Evolutionary conservation across 2,113 vertebrate genomes (phyloP).

Genomic region (Daphoenositta chrysoptera): DNA sequence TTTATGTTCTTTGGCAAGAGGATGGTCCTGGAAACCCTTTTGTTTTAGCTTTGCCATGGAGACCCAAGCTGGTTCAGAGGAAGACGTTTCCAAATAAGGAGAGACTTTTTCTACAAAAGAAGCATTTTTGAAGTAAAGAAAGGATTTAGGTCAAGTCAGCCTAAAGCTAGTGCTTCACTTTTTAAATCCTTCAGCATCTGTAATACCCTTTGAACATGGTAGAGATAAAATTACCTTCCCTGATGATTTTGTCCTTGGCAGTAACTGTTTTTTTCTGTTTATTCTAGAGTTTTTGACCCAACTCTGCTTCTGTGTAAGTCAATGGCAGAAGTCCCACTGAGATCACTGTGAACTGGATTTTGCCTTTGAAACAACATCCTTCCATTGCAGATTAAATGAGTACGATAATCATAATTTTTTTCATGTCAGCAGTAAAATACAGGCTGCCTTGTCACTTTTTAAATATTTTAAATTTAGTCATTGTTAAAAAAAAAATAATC

Average conservation of each 20-base stretch:
- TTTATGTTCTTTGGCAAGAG: constrained; percentile 50
- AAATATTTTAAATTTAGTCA: not conserved
- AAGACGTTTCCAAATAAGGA: not conserved
- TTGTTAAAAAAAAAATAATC: not conserved
- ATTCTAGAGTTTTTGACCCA: not conserved
- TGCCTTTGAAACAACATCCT: constrained; percentile 6
- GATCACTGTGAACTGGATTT: not conserved
- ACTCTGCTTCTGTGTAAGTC: not conserved
- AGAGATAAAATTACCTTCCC: constrained; percentile 18
- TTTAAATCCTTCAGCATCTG: constrained; percentile 27
- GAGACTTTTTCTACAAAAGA: constrained; percentile 58
- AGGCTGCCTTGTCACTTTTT: not conserved
- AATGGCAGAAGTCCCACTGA: not conserved
- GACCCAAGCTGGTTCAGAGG: constrained; percentile 80
- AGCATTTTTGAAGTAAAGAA: constrained; percentile 28
- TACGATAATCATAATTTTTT: not conserved
- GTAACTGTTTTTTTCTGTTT: not conserved
- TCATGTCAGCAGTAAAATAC: not conserved
- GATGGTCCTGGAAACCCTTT: constrained; percentile 74
- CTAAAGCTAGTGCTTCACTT: not conserved
- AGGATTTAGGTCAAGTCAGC: constrained; percentile 3
- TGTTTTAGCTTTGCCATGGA: constrained; percentile 83
- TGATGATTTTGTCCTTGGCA: constrained; percentile 1
- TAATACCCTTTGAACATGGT: not conserved
- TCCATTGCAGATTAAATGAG: not conserved